Percentiles rank a stretch among this genome's conserved stretches.
phyloP scores from a whole-genome alignment of 2,888 invertebrate species.

The Candidula unifasciata region DNA sequence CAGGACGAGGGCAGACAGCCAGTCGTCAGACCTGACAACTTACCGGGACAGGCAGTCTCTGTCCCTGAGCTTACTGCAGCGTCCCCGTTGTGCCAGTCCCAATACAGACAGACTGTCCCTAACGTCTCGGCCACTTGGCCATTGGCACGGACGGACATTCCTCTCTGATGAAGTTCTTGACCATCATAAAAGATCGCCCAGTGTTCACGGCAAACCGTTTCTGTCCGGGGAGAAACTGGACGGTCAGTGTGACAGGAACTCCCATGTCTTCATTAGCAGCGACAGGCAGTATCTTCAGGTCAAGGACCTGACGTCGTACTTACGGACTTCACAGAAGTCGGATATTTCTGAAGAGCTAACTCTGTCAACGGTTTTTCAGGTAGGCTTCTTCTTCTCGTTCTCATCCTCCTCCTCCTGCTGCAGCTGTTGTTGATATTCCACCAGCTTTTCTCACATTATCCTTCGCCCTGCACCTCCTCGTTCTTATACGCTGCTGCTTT shows the following conservation, averaged over 20 bases:
- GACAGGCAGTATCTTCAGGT: background rate
- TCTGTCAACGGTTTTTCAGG: conserved; percentile 37
- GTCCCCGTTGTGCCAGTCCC: background rate
- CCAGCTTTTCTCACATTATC: too few relatives aligned
- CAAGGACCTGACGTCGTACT: background rate
- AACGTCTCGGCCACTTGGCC: background rate
- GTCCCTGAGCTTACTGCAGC: background rate
- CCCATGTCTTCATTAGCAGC: background rate
- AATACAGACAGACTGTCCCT: conserved; percentile 14
- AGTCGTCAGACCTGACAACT: background rate
- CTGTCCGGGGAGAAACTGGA: conserved; percentile 9
- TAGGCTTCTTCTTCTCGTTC: background rate
- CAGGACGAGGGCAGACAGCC: background rate
- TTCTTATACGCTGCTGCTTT: too few relatives aligned
- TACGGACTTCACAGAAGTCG: background rate
- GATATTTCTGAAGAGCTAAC: conserved; percentile 47
- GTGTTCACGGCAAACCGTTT: background rate
- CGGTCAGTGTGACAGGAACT: too few relatives aligned
- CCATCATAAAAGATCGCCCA: background rate
- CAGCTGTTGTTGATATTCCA: too few relatives aligned
- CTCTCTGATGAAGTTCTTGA: conserved; percentile 10
- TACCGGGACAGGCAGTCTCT: background rate
- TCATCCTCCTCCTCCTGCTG: too few relatives aligned
- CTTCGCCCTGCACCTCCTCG: too few relatives aligned
- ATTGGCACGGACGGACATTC: conserved; percentile 15